phyloP scores from a whole-genome alignment of 2,888 invertebrate species.

The Diogma glabrata region DNA sequence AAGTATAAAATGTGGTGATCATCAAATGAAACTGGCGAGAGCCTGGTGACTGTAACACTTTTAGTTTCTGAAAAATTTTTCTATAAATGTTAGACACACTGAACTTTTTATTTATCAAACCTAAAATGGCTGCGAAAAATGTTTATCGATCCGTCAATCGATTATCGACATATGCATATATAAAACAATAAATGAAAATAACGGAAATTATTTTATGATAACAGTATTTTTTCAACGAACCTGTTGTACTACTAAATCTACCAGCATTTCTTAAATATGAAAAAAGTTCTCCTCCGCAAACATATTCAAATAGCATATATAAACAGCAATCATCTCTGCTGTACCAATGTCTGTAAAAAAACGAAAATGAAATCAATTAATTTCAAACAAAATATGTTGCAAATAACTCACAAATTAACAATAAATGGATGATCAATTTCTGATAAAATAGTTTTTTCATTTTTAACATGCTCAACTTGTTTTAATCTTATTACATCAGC shows the following conservation, averaged over 20 bases:
- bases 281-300: slow-evolving; percentile 93
- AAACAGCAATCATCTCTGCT: slow-evolving; percentile 81
- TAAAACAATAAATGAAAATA: too few relatives aligned
- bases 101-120: too few relatives aligned
- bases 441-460: slow-evolving; percentile 86
- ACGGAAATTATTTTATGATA: too few relatives aligned
- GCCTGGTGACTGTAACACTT: too few relatives aligned
- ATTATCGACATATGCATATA: too few relatives aligned
- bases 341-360: slow-evolving; percentile 69
- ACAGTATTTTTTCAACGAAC: slow-evolving; percentile 34
- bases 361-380: background rate
- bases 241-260: slow-evolving; percentile 72
- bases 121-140: too few relatives aligned
- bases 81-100: too few relatives aligned
- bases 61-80: too few relatives aligned
- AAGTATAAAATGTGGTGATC: too few relatives aligned
- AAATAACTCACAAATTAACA: slow-evolving; percentile 70
- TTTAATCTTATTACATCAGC: slow-evolving; percentile 87
- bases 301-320: slow-evolving; percentile 96
- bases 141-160: too few relatives aligned
- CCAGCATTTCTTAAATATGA: slow-evolving; percentile 89
- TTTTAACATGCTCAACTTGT: slow-evolving; percentile 95
- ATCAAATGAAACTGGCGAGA: too few relatives aligned
- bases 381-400: background rate
- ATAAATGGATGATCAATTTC: slow-evolving; percentile 93